Base-by-base conservation (phyloP, 2,888 invertebrate species). In the Cistogaster globosa region DNA sequence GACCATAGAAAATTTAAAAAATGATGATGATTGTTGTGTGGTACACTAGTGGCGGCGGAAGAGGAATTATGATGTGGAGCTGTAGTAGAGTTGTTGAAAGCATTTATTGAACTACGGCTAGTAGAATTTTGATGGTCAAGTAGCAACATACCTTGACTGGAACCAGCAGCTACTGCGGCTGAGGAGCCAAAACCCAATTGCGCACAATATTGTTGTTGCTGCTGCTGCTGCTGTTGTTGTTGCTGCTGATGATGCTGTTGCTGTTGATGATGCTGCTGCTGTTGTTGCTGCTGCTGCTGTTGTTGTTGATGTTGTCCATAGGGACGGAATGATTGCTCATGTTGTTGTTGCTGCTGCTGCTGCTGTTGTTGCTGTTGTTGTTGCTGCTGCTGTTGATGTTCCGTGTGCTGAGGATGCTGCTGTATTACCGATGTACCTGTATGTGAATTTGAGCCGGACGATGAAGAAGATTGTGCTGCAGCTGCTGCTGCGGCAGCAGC, bases 91-190 rank as follows among this genome's bases (percentile, higher is more conserved):
- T 85, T 85, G 85, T 89, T 90, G 89, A 88, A 90, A 89, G 89
- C 90, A 89, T 90, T 90, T 82, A 85, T 75, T 79, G 85, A 82
- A 85, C 78, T 82, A 82, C 85, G 82, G 82, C 85, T 91, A 89
- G 90, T 88, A 89, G 90, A 88, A 90, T 90, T 91, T 90, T 91
- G 90, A 89, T 91, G 91, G 90, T 91, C 91, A 91, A 90, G 91
- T 90, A 91, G 91, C 85, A 85, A 85, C 91, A 91, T 91, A 91
- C 91, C 91, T 91, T 91, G 91, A 91, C 90, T 90, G 87, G 87
- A 88, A 84, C 88, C 87, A 79, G 86, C 84, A 81, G 78, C 84
- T 38, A 62, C 67, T 16, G 84, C 79, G 8, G 79, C 36, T 53
- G 79, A 58, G n/a, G 78, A 68, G 42, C 86, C 86, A 80, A 86